These are phyloP conservation scores for Drosophila bifasciata DNA, from an alignment of 1,140 invertebrate genomes.

Conservation along the genomic window DNA sequence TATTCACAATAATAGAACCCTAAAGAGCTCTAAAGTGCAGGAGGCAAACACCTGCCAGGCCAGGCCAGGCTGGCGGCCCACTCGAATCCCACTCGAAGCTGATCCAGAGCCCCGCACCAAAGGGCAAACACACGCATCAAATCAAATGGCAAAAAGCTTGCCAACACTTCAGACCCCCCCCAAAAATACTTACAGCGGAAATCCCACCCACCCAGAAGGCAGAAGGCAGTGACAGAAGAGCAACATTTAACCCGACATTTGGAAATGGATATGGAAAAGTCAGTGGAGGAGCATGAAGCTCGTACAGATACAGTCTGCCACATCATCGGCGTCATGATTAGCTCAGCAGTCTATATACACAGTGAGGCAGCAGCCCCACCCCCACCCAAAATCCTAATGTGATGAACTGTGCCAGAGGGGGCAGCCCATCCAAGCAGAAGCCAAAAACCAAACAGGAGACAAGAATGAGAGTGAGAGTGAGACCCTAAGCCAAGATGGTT, in stretches of 20 bases:
- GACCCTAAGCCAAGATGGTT: slow-evolving; percentile 36
- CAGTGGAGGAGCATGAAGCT: background rate
- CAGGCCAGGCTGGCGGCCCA: no score
- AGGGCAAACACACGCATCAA: slow-evolving; percentile 51
- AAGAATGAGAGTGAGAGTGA: slow-evolving; percentile 1
- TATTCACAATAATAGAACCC: slow-evolving; percentile 72
- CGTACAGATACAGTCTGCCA: slow-evolving; percentile 24
- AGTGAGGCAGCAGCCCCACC: slow-evolving; percentile 1
- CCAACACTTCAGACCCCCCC: slow-evolving; percentile 54
- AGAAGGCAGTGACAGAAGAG: slow-evolving; percentile 13
- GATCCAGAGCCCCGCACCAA: background rate
- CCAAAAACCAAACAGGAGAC: background rate
- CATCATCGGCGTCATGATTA: slow-evolving; percentile 65
- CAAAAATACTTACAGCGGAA: background rate
- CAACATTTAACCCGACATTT: slow-evolving; percentile 48
- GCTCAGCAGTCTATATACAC: slow-evolving; percentile 42
- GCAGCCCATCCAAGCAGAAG: slow-evolving; percentile 6
- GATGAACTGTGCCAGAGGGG: slow-evolving; percentile 61
- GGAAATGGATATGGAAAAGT: slow-evolving; percentile 37
- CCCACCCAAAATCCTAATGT: slow-evolving; percentile 25
- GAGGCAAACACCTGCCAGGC: slow-evolving; percentile 42
- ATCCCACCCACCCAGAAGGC: no score
- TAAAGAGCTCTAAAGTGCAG: slow-evolving; percentile 74
- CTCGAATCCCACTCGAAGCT: slow-evolving; percentile 6
- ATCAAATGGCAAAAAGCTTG: slow-evolving; percentile 58